These are phyloP conservation scores for Nothocercus nigrocapillus DNA, from an alignment of 2,113 vertebrate genomes.

Conservation along the genomic window DNA sequence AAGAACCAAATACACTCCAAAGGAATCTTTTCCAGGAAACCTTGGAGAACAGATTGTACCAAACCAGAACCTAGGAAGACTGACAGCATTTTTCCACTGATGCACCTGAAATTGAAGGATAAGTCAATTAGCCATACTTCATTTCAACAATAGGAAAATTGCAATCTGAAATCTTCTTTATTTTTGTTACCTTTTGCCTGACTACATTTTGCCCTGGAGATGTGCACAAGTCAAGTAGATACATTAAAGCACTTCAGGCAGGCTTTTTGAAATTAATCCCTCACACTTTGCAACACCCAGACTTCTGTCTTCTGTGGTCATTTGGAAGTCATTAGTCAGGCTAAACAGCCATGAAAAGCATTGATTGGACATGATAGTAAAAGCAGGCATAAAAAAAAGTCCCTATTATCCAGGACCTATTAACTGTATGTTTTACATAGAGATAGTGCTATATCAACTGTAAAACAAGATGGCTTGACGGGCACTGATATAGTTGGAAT, in stretches of 20 bases:
- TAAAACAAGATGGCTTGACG: conserved; percentile 59
- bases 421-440: conserved; percentile 44
- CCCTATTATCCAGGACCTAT: conserved; percentile 51
- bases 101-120: not conserved
- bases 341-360: conserved; percentile 77
- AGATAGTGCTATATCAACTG: conserved; percentile 45
- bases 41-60: not conserved
- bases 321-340: conserved; percentile 74
- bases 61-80: not conserved
- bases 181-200: not conserved
- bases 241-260: conserved; percentile 73
- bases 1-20: not conserved
- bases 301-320: conserved; percentile 64
- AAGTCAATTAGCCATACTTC: not conserved
- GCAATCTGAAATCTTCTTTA: not conserved
- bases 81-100: not conserved
- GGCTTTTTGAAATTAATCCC: conserved; percentile 67
- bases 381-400: conserved; percentile 24
- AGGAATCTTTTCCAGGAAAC: not conserved
- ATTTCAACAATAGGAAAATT: not conserved
- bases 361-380: conserved; percentile 68
- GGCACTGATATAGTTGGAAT: conserved; percentile 48
- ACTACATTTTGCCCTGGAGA: conserved; percentile 30
- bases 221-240: conserved; percentile 71
- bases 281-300: conserved; percentile 36